phyloP scores from a whole-genome alignment of 2,888 invertebrate genomes.

The Cotesia congregata region DNA sequence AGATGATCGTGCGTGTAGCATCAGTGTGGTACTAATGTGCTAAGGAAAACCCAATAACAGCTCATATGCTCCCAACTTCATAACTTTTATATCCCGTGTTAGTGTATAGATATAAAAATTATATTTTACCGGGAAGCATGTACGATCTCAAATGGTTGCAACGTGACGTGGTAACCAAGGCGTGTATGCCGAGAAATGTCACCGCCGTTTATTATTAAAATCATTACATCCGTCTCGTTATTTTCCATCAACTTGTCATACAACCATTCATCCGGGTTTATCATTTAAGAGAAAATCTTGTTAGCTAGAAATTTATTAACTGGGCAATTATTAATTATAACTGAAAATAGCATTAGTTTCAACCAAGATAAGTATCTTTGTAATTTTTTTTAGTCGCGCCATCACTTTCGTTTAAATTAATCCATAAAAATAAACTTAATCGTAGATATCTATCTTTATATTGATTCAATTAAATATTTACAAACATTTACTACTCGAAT shows the following conservation, averaged over 20 bases:
- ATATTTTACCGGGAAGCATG: conserved; percentile 50
- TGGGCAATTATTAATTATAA: conserved; percentile 58
- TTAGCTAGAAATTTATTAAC: conserved; percentile 23
- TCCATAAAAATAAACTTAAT: conserved; percentile 30
- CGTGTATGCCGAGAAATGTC: conserved; percentile 35
- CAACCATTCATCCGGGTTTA: conserved; percentile 8
- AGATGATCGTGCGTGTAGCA: conserved; percentile 37
- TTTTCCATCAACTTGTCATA: conserved; percentile 17
- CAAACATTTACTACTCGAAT: background rate
- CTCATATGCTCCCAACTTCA: conserved; percentile 52
- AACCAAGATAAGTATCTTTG: conserved; percentile 45
- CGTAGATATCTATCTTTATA: background rate
- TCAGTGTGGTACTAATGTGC: conserved; percentile 43
- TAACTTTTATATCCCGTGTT: conserved; percentile 53
- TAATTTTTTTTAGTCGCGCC: conserved; percentile 33
- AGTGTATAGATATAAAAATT: conserved; percentile 36
- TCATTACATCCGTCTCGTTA: background rate
- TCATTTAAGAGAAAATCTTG: background rate
- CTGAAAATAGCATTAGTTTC: conserved; percentile 48
- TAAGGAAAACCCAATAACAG: conserved; percentile 51
- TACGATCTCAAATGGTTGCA: conserved; percentile 58
- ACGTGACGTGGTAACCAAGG: conserved; percentile 60
- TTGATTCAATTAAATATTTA: conserved; percentile 7
- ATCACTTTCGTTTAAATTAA: conserved; percentile 26
- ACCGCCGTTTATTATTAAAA: conserved; percentile 21